phyloP scores from a whole-genome alignment of 1,140 invertebrate genomes.

The Lepidotrigona ventralis region DNA sequence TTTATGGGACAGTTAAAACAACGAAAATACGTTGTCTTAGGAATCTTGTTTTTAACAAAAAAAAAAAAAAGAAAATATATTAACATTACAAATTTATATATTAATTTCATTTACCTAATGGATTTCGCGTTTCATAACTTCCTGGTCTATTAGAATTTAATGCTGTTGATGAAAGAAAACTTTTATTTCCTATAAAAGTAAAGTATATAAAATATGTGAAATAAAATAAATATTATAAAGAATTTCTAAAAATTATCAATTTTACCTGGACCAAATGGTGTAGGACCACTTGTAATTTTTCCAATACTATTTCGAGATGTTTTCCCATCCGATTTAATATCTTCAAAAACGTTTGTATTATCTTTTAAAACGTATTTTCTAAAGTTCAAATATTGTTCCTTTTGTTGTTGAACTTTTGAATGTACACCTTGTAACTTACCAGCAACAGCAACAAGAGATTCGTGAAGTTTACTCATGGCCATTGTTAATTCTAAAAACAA shows the following conservation, averaged over 20 bases:
- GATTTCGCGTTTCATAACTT: conserved; percentile 73
- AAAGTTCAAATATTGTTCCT: conserved; percentile 91
- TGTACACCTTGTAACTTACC: conserved; percentile 91
- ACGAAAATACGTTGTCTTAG: conserved; percentile 51
- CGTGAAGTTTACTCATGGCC: conserved; percentile 90
- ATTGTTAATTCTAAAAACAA: conserved; percentile 84
- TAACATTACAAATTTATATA: conserved; percentile 28
- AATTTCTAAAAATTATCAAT: conserved; percentile 13
- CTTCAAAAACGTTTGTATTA: conserved; percentile 88
- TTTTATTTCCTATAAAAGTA: conserved; percentile 73
- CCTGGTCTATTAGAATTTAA: conserved; percentile 70
- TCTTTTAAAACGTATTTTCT: conserved; percentile 90
- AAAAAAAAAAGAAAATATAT: conserved; percentile 24
- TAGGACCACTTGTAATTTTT: conserved; percentile 81
- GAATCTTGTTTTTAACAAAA: conserved; percentile 44
- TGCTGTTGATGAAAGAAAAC: conserved; percentile 72
- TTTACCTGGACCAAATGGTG: conserved; percentile 82
- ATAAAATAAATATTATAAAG: not conserved
- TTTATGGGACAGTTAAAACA: conserved; percentile 67
- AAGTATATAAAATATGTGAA: conserved; percentile 6
- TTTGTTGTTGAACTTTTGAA: conserved; percentile 87
- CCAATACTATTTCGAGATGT: conserved; percentile 66
- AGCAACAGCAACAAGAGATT: conserved; percentile 91
- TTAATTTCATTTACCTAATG: conserved; percentile 72
- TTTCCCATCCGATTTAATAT: conserved; percentile 72